Evolutionary conservation across 2,888 invertebrate genomes (phyloP).

Genomic region (Gryllus longicercus): DNA sequence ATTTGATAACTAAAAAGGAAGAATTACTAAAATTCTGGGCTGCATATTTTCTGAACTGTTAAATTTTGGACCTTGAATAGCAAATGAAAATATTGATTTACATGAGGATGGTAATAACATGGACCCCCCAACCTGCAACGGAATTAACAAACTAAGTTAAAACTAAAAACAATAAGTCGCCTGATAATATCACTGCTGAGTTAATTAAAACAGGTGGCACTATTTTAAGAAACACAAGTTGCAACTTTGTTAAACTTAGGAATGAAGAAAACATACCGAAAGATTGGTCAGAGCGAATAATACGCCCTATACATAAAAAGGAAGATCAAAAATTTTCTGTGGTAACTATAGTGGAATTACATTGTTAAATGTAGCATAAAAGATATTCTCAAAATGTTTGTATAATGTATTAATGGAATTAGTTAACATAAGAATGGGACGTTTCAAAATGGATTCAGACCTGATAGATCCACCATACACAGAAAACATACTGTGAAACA

Average conservation of each 20-base stretch:
- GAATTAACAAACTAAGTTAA: background rate
- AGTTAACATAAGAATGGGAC: constrained; percentile 27
- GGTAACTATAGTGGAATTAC: constrained; percentile 33
- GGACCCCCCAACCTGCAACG: background rate
- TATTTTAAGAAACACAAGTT: background rate
- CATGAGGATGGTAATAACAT: background rate
- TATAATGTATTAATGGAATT: no score
- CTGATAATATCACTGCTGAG: background rate
- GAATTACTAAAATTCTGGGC: no score
- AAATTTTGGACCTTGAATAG: no score
- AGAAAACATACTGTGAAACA: background rate
- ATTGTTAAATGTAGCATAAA: constrained; percentile 32
- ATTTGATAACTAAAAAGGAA: no score
- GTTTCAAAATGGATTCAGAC: constrained; percentile 29
- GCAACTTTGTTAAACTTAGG: background rate
- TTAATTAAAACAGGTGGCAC: background rate
- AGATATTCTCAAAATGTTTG: constrained; percentile 28
- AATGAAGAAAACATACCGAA: constrained; percentile 3
- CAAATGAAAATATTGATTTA: no score
- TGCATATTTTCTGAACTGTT: no score
- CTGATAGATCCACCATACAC: background rate
- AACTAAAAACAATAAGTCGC: background rate
- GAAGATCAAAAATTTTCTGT: constrained; percentile 30
- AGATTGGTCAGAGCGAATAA: constrained; percentile 27
- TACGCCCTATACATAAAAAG: constrained; percentile 31